Conservation (phyloP, 2,888 invertebrate genomes). For the Epinotia brunnichana region DNA sequence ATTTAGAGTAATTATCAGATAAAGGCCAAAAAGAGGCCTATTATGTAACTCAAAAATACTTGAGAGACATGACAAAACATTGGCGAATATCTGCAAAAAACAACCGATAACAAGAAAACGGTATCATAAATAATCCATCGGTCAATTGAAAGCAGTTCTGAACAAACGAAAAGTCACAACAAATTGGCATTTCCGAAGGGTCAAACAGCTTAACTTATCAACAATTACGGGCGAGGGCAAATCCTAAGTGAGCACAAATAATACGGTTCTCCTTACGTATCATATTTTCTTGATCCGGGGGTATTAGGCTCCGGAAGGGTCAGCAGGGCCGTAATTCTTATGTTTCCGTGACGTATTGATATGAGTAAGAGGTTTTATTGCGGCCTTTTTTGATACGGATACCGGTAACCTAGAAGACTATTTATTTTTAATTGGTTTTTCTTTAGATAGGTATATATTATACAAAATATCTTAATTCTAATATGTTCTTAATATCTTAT, state of each 20-base stretch:
- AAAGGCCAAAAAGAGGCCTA: no score
- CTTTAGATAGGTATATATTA: neutral
- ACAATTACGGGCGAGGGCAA: slow-evolving; percentile 61
- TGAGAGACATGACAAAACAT: neutral
- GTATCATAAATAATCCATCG: slow-evolving; percentile 32
- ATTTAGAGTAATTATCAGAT: no score
- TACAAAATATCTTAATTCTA: no score
- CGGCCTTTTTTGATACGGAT: slow-evolving; percentile 38
- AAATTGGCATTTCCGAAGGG: slow-evolving; percentile 76
- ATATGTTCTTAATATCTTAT: no score
- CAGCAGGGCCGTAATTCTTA: slow-evolving; percentile 68
- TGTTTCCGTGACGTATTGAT: slow-evolving; percentile 60
- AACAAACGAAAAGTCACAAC: slow-evolving; percentile 66
- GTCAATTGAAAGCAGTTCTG: slow-evolving; percentile 47
- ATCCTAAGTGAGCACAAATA: slow-evolving; percentile 81
- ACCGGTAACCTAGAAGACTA: slow-evolving; percentile 15
- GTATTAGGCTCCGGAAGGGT: slow-evolving; percentile 76
- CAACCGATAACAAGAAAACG: slow-evolving; percentile 27
- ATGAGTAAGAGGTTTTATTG: slow-evolving; percentile 65
- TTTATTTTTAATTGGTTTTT: neutral
- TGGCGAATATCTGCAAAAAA: slow-evolving; percentile 13
- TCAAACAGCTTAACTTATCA: slow-evolving; percentile 75
- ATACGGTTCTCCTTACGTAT: slow-evolving; percentile 72
- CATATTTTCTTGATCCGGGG: slow-evolving; percentile 79
- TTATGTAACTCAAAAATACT: no score